These are phyloP conservation scores for Buteo buteo DNA, from an alignment of 2,113 vertebrate genomes.

Conservation along the genomic window DNA sequence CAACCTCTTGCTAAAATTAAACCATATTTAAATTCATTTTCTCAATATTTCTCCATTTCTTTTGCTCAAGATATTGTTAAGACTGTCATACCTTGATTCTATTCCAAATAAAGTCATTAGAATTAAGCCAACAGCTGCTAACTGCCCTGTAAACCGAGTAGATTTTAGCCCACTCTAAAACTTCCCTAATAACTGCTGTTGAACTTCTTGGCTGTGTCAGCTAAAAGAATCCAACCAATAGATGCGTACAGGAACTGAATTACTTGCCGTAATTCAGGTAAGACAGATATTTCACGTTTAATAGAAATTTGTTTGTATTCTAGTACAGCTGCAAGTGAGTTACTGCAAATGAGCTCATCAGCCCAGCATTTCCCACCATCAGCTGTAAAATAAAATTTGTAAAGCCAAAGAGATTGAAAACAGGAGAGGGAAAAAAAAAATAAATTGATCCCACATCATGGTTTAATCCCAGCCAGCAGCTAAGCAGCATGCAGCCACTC, in stretches of 20 bases:
- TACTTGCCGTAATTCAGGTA: neutral
- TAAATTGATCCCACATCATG: no score
- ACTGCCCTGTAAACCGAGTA: neutral
- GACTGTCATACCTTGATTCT: neutral
- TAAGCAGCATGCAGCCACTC: no score
- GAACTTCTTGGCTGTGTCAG: neutral
- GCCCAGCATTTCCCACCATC: neutral
- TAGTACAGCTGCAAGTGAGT: neutral
- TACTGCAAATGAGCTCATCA: neutral
- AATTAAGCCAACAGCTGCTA: neutral
- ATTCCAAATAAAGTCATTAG: neutral
- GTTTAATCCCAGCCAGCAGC: no score
- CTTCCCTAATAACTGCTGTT: neutral
- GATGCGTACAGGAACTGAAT: neutral
- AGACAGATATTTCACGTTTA: neutral
- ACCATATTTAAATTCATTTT: neutral
- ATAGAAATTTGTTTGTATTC: neutral
- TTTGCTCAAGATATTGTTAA: neutral
- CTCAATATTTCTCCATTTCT: neutral
- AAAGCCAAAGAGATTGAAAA: neutral
- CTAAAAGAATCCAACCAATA: neutral
- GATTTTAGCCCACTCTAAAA: neutral
- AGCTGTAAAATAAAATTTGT: neutral
- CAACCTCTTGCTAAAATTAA: neutral
- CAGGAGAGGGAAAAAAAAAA: no score